phyloP scores from a whole-genome alignment of 2,797 vertebrate species.

The Benthosema pterotum region DNA sequence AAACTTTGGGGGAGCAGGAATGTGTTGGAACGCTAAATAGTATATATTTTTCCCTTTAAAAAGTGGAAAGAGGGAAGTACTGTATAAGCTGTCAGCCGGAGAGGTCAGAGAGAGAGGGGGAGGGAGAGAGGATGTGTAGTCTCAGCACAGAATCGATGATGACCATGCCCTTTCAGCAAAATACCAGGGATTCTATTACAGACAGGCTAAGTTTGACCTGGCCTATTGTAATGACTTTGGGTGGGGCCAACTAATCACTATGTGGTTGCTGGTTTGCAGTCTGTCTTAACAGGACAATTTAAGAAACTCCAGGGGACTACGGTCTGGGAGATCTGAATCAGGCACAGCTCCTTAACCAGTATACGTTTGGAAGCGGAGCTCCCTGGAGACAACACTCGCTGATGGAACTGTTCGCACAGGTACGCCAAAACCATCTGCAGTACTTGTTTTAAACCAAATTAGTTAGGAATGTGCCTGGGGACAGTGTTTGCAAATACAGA shows the following conservation, averaged over 20 bases:
- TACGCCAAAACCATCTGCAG: conserved; percentile 19
- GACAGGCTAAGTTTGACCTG: conserved; percentile 26
- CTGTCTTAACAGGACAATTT: conserved; percentile 20
- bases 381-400: conserved; percentile 14
- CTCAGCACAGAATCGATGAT: conserved; percentile 24
- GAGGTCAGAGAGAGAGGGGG: background rate
- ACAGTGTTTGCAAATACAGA: conserved; percentile 19
- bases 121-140: conserved; percentile 9
- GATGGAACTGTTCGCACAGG: conserved; percentile 18
- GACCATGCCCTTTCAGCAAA: conserved; percentile 37
- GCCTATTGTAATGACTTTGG: conserved; percentile 30
- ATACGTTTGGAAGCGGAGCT: conserved; percentile 24
- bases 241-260: conserved; percentile 37
- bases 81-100: background rate
- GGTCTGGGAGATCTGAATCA: conserved; percentile 1
- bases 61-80: background rate
- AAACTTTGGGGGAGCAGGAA: conserved; percentile 6
- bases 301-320: conserved; percentile 14
- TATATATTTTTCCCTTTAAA: background rate
- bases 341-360: conserved; percentile 7
- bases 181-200: conserved; percentile 45
- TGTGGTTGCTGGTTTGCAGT: conserved; percentile 9
- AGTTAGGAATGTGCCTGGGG: conserved; percentile 26
- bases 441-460: conserved; percentile 13
- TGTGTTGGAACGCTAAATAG: background rate